Conservation (phyloP, 1,140 invertebrate species). For the Parapsyche elsis region DNA sequence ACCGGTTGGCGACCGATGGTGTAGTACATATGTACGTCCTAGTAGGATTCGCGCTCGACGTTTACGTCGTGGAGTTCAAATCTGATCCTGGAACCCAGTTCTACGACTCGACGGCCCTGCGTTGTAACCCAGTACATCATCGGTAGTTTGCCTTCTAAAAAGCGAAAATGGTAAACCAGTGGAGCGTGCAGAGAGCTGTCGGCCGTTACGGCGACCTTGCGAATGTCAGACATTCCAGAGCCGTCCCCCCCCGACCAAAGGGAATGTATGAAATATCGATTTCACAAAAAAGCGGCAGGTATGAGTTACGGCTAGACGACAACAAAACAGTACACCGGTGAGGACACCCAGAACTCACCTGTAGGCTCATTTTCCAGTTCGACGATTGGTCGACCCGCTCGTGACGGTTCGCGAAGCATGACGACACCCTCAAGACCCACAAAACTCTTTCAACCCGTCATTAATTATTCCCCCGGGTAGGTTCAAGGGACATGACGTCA, state of each 20-base stretch:
- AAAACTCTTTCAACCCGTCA: too few relatives aligned
- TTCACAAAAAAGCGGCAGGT: not conserved
- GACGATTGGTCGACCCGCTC: too few relatives aligned
- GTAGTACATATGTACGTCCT: too few relatives aligned
- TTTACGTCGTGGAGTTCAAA: too few relatives aligned
- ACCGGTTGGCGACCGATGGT: too few relatives aligned
- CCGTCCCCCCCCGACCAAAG: not conserved
- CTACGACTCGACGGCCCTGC: not conserved
- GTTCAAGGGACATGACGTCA: too few relatives aligned
- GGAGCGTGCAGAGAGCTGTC: not conserved
- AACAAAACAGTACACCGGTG: not conserved
- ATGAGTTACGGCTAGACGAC: not conserved
- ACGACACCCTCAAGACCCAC: too few relatives aligned
- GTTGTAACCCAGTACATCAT: not conserved
- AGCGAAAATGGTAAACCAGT: not conserved
- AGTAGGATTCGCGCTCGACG: too few relatives aligned
- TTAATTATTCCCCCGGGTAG: too few relatives aligned
- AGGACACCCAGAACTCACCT: not conserved
- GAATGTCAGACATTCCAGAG: conserved; percentile 24
- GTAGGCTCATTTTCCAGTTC: too few relatives aligned
- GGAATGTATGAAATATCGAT: conserved; percentile 12
- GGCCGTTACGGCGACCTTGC: not conserved
- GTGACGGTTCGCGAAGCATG: too few relatives aligned
- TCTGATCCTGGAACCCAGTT: too few relatives aligned
- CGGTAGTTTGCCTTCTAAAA: conserved; percentile 5